phyloP scores from a whole-genome alignment of 2,888 invertebrate species.

The Diarsia rubi region DNA sequence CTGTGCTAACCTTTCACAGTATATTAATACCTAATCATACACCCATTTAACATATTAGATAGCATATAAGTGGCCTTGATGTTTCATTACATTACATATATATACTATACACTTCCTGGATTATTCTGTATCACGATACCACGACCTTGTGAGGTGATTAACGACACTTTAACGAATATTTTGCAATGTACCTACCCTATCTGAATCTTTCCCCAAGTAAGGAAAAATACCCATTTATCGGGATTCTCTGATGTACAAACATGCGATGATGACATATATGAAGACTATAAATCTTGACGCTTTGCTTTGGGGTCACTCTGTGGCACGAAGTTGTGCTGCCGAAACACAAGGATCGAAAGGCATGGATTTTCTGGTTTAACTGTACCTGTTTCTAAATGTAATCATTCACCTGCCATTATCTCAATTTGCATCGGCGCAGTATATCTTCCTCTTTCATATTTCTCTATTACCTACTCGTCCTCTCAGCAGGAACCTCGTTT shows the following conservation, averaged over 20 bases:
- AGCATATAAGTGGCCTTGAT: background rate
- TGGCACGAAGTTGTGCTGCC: background rate
- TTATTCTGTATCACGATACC: background rate
- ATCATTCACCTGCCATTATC: background rate
- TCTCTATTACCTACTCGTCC: background rate
- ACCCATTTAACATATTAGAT: conserved; percentile 13
- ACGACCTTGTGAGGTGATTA: background rate
- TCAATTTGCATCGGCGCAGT: background rate
- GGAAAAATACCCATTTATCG: background rate
- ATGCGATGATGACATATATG: background rate
- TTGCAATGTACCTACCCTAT: background rate
- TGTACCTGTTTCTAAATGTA: background rate
- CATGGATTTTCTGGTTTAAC: background rate
- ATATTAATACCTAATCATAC: conserved; percentile 1
- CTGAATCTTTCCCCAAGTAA: background rate
- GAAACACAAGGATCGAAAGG: background rate
- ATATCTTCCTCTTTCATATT: background rate
- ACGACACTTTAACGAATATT: background rate
- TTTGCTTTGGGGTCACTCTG: background rate
- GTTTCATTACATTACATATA: background rate
- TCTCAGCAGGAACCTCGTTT: background rate
- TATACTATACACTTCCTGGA: background rate
- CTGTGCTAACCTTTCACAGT: background rate
- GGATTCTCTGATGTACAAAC: background rate
- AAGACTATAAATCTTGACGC: background rate